These are phyloP conservation scores for Sclerurus mexicanus DNA, from an alignment of 2,113 vertebrate species.

Conservation along the genomic window DNA sequence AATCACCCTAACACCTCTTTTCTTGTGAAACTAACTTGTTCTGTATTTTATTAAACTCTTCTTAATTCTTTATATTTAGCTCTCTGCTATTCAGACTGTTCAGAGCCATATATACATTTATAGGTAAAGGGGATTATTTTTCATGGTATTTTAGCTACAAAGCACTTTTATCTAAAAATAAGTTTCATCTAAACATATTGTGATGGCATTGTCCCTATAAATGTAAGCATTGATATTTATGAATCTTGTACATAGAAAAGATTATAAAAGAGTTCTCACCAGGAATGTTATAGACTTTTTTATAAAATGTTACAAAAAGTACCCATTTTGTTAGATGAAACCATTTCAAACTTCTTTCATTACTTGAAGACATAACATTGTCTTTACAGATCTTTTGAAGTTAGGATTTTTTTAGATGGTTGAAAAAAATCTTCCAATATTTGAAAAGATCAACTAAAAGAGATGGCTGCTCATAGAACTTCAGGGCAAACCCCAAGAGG, in stretches of 20 bases:
- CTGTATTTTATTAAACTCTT: not conserved
- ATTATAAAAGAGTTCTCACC: not conserved
- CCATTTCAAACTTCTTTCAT: slow-evolving; percentile 32
- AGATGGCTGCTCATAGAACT: slow-evolving; percentile 41
- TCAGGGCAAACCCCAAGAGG: slow-evolving; percentile 58
- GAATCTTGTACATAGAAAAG: not conserved
- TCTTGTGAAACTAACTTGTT: not conserved
- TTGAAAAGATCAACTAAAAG: slow-evolving; percentile 54
- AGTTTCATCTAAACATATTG: not conserved
- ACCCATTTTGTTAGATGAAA: slow-evolving; percentile 29
- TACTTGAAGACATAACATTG: slow-evolving; percentile 53
- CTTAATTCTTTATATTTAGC: not conserved
- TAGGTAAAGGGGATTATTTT: not conserved
- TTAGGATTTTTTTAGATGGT: slow-evolving; percentile 15
- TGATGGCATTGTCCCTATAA: not conserved
- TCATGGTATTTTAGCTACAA: not conserved
- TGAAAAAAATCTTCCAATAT: slow-evolving; percentile 32
- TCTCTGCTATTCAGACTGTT: not conserved
- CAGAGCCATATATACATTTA: not conserved
- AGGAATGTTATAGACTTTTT: not conserved
- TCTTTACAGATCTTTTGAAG: slow-evolving; percentile 57
- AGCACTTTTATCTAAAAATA: not conserved
- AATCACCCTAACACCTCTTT: not conserved
- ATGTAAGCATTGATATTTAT: slow-evolving; percentile 9
- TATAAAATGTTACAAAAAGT: not conserved